A percentile compares a stretch with the other conserved stretches of the same genome.
Evolutionary conservation across 2,113 vertebrate species (phyloP).

Genomic region (Daboia siamensis): DNA sequence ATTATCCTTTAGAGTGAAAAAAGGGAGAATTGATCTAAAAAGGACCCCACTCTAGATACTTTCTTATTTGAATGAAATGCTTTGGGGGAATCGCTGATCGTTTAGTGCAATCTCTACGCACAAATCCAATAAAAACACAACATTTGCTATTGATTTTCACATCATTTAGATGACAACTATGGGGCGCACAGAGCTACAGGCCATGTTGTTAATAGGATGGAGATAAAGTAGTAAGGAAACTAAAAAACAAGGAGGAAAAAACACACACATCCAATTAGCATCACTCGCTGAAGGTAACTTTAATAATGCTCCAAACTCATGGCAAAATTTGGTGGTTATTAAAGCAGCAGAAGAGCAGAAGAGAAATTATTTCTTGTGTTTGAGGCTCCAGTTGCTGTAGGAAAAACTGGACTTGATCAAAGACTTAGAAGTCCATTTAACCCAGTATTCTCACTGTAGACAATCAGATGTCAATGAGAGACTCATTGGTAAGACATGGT

Average conservation of each 20-base stretch:
- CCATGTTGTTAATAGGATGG: constrained; percentile 18
- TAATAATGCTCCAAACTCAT: neutral
- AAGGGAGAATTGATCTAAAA: neutral
- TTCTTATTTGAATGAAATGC: constrained; percentile 3
- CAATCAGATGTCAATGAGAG: neutral
- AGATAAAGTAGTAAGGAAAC: constrained; percentile 7
- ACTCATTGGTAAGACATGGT: neutral
- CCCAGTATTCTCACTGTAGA: neutral
- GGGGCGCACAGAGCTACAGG: neutral
- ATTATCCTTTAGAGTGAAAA: constrained; percentile 1
- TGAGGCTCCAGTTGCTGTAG: neutral
- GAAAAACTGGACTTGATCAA: neutral
- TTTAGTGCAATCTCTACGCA: neutral
- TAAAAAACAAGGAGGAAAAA: neutral
- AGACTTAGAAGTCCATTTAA: neutral
- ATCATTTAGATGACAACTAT: constrained; percentile 25
- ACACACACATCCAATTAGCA: constrained; percentile 12
- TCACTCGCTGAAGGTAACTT: constrained; percentile 1
- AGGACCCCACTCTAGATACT: neutral
- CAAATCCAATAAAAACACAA: constrained; percentile 18
- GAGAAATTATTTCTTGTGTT: neutral
- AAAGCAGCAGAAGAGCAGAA: neutral
- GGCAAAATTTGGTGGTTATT: neutral
- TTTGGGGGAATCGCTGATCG: neutral
- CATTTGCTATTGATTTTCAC: constrained; percentile 36